Percentiles rank a stretch among this genome's conserved stretches.
Evolutionary conservation across 2,113 vertebrate genomes (phyloP).

Genomic region (Tachycineta bicolor): DNA sequence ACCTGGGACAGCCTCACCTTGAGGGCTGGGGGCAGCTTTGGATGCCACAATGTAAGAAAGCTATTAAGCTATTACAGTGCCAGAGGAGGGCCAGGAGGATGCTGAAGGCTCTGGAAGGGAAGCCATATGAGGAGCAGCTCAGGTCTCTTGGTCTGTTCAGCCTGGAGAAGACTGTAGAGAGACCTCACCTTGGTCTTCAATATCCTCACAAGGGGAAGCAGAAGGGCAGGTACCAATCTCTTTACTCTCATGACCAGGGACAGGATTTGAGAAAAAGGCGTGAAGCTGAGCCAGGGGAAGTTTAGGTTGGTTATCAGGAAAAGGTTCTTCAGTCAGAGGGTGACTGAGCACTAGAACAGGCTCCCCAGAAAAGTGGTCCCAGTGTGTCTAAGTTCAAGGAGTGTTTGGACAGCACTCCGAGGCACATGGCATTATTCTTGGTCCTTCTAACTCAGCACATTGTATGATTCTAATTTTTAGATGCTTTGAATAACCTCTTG

Average conservation of each 20-base stretch:
- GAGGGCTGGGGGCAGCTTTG: rapidly evolving
- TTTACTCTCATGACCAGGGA: background rate
- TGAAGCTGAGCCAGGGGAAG: background rate
- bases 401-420: background rate
- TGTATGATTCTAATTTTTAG: background rate
- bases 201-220: background rate
- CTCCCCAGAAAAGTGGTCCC: background rate
- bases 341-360: background rate
- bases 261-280: background rate
- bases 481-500: background rate
- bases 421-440: background rate
- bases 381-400: background rate
- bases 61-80: background rate
- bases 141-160: background rate
- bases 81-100: background rate
- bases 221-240: background rate
- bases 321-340: background rate
- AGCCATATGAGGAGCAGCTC: rapidly evolving
- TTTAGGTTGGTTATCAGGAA: background rate
- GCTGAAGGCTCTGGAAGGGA: background rate
- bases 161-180: background rate
- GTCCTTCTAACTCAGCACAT: background rate
- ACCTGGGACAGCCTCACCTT: background rate
- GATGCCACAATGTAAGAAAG: background rate
- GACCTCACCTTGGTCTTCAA: background rate